phyloP scores from a whole-genome alignment of 2,113 vertebrate species.

The Rhinolophus ferrumequinum region DNA sequence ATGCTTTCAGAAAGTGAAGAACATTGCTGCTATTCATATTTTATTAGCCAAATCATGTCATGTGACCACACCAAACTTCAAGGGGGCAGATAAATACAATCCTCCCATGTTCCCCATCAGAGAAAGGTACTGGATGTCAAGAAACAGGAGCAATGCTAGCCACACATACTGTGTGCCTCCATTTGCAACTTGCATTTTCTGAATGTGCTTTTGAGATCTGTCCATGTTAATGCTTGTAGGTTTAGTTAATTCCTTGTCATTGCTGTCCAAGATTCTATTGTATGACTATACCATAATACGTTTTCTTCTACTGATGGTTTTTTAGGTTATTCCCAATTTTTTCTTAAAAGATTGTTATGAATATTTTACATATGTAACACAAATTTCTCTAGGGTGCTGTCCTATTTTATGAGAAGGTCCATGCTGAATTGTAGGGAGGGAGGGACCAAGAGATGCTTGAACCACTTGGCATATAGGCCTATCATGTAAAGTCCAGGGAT shows the following conservation, averaged over 20 bases:
- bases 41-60: background rate
- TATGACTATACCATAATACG: background rate
- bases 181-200: background rate
- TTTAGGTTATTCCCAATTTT: constrained; percentile 28
- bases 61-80: background rate
- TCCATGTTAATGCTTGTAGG: background rate
- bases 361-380: constrained; percentile 27
- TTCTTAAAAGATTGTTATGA: background rate
- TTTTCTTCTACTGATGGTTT: background rate
- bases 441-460: background rate
- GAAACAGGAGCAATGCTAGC: background rate
- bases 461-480: background rate
- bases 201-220: background rate
- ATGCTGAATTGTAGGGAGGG: background rate
- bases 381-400: constrained; percentile 2
- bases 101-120: background rate
- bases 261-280: background rate
- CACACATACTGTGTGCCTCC: background rate
- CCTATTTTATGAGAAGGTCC: background rate
- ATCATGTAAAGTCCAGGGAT: background rate
- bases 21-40: background rate
- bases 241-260: background rate
- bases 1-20: background rate
- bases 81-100: background rate
- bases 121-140: background rate